Conservation (phyloP, 2,113 vertebrate genomes). For the Poeciliopsis prolifica region DNA sequence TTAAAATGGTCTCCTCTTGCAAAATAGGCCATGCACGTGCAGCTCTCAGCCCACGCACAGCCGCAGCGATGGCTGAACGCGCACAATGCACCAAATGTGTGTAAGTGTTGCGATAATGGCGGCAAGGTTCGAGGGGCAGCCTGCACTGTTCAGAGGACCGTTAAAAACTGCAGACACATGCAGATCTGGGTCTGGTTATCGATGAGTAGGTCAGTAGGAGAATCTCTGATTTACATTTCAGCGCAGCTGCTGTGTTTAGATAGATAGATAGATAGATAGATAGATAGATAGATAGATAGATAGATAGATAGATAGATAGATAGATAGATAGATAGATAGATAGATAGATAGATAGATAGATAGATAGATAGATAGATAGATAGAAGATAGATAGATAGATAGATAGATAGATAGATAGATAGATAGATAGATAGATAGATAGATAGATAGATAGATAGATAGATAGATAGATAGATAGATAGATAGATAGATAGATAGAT, state of each 20-base stretch:
- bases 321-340: not conserved
- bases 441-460: not conserved
- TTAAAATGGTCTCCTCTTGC: not conserved
- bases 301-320: not conserved
- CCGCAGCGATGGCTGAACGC: not conserved
- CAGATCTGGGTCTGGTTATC: not conserved
- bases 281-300: constrained; percentile 4
- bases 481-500: no score
- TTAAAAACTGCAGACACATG: not conserved
- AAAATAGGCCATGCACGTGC: not conserved
- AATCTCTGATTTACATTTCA: not conserved
- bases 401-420: not conserved
- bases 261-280: not conserved
- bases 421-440: not conserved
- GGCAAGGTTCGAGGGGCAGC: not conserved
- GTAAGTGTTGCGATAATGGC: not conserved
- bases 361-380: not conserved
- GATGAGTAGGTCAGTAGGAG: not conserved
- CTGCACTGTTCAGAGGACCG: not conserved
- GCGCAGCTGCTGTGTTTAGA: not conserved
- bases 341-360: not conserved
- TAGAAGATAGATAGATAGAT: not conserved
- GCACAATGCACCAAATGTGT: not conserved
- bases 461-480: not conserved
- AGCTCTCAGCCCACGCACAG: not conserved